Conservation (phyloP, 2,113 vertebrate species). For the Cryptomyrus ogoouensis region DNA sequence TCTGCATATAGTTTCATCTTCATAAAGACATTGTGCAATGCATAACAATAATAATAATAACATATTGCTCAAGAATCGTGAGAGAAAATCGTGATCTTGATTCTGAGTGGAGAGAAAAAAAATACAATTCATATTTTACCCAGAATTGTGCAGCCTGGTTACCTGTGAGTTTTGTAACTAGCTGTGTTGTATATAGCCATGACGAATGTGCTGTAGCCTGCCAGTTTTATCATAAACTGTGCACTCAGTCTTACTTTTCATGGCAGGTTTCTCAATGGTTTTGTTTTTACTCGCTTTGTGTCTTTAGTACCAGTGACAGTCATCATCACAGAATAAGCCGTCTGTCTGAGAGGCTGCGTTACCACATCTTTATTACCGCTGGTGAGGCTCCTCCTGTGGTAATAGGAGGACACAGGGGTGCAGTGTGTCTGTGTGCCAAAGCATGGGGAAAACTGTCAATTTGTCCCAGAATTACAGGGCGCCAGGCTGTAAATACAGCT, state of each 20-base stretch:
- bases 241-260: neutral
- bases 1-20: neutral
- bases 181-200: neutral
- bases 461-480: neutral
- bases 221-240: neutral
- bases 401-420: neutral
- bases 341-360: neutral
- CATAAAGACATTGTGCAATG: neutral
- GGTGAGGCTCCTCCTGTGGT: too few relatives aligned
- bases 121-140: neutral
- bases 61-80: neutral
- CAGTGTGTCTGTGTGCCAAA: neutral
- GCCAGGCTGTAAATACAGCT: slow-evolving; percentile 10
- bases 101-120: neutral
- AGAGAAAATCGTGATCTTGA: neutral
- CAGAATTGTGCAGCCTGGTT: neutral
- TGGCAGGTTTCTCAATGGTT: neutral
- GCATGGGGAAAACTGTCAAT: neutral
- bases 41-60: neutral
- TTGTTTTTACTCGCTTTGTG: neutral
- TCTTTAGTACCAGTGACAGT: neutral
- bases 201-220: neutral
- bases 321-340: neutral
- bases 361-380: neutral
- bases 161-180: neutral